Evolutionary conservation across 1,140 invertebrate genomes (phyloP), one percentile per base, ranked within the genome.

Genomic region (Oedothorax gibbosus): DNA sequence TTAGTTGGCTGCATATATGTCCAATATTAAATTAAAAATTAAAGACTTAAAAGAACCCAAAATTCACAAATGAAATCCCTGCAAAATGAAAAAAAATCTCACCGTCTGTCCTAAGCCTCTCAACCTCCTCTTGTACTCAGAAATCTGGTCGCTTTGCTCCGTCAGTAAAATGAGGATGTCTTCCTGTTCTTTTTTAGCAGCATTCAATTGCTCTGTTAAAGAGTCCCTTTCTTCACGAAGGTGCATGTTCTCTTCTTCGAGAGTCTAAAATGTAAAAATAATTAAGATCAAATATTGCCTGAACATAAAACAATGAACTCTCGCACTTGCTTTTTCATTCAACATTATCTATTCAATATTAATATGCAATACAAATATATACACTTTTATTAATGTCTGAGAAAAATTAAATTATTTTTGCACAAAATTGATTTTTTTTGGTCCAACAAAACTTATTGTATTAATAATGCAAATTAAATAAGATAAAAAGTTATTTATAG

Each of bases 121-220:
- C 62, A 97, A 90, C 87, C 92, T 91, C 87, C 93, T 91, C 90
- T 94, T 95, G 88, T 94, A 96, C 21, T 92, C 89, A 72, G 91
- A 92, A 78, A 96, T 90, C 91, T 95, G 95, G 4, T 90, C 89
- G 88, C 96, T 95, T 91, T 97, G 95, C 89, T 98, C 95, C 3
- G 94, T 93, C 57, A 99, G 91, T 73, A 98, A 90, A 88, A 95
- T 93, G 20, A 98, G 90, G 85, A 98, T 90, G 91, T 98, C 95
- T 87, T 98, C 97, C 89, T 98, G 96, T 89, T 98, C 97, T 89
- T 95, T 97, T 88, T 93, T 93, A 64, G 96, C 89, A 85, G 10
- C 35, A 14, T 18, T 21, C 51, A 77, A 11, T 21, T 72, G 57
- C 54, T 82, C 80, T 64, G 72, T 57, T 53, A 73, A 73, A 15